Evolutionary conservation across 2,888 invertebrate genomes (phyloP), one percentile per base, ranked within the genome.

Genomic region (Metopia argyrocephala): DNA sequence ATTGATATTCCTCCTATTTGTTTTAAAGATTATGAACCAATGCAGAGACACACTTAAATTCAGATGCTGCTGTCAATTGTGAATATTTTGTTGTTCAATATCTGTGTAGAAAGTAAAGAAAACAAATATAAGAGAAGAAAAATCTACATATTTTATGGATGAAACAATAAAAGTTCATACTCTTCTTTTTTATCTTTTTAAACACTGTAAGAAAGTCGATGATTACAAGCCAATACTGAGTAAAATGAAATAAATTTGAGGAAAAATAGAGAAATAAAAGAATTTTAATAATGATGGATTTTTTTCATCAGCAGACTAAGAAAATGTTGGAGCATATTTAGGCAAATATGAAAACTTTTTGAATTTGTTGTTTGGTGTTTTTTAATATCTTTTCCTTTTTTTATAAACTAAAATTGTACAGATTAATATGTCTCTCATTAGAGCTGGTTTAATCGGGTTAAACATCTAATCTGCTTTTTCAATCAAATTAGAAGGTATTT

Each of bases 91-190:
- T 38, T 15, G 38, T 38, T 15, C 38, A 38, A 15, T 38, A 15
- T 38, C 15, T 38, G 38, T 15, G 15, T 38, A 15, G 15, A 12
- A 38, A 38, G 15, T 12, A 0, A 38, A 38, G 38, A 38, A 3
- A 12, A 45, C 6, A 45, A 45, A n/a, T 31, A 12, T n/a, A 46
- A 48, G 18, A 48, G 27, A 68, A n/a, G n/a, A n/a, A n/a, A 64
- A 68, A 87, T 87, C 83, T 85, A 82, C 87, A 87, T 87, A 87
- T 86, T 87, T 87, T 87, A 88, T 87, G 85, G 86, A 85, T 21
- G 52, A 52, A 52, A 31, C 5, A 6, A 21, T 52, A 12, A 23
- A 52, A 20, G 65, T 65, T 31, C 28, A n/a, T 4, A 6, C 38
- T 52, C 21, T 61, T 46, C 5, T 38, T 66, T 18, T 54, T 66